Conservation (phyloP, 2,888 invertebrate species). For the Agapostemon virescens region DNA sequence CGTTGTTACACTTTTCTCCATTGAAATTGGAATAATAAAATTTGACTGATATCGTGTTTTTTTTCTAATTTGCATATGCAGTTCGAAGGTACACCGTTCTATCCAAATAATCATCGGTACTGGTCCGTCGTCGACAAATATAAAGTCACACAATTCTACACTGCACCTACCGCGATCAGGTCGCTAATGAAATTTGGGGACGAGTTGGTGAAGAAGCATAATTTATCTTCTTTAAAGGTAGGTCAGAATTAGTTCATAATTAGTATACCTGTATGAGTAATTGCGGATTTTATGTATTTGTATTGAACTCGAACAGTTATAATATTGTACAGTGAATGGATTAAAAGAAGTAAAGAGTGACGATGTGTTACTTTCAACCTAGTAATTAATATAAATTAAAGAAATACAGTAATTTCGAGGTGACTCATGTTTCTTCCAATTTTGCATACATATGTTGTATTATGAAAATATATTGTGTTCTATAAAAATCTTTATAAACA, state of each 20-base stretch:
- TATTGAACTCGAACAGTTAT: background rate
- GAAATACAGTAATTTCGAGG: too few species aligned
- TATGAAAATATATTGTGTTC: too few species aligned
- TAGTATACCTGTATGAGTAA: background rate
- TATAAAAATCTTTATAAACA: too few species aligned
- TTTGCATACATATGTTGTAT: too few species aligned
- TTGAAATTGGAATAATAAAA: background rate
- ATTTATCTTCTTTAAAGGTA: conserved; percentile 80
- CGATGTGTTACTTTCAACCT: too few species aligned
- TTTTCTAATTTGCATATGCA: conserved; percentile 75
- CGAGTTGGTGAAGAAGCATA: conserved; percentile 86
- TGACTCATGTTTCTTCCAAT: too few species aligned
- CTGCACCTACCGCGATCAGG: conserved; percentile 98
- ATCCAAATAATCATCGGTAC: conserved; percentile 95
- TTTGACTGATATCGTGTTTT: background rate
- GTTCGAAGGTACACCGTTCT: conserved; percentile 98
- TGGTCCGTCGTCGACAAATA: conserved; percentile 97
- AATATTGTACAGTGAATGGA: too few species aligned
- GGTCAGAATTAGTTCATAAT: background rate
- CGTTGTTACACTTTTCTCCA: too few species aligned
- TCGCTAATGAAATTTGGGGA: conserved; percentile 98
- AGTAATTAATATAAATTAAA: too few species aligned
- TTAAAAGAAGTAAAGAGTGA: too few species aligned
- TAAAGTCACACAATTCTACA: conserved; percentile 97
- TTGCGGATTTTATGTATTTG: background rate